These are phyloP conservation scores for Acheta domesticus DNA, from an alignment of 2,888 invertebrate genomes.

Conservation along the genomic window DNA sequence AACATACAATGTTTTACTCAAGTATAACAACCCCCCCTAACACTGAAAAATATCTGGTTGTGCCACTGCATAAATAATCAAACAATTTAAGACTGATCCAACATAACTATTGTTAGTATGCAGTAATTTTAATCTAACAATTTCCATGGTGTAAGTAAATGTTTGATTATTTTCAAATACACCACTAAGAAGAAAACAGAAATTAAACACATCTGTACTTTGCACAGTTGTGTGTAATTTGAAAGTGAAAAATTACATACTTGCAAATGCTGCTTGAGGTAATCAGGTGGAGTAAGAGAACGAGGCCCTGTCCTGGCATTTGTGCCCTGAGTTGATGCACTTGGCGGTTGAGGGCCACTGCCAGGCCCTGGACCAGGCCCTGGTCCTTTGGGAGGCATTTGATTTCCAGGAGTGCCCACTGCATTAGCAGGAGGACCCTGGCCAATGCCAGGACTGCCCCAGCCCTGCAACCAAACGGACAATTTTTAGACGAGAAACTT, in stretches of 20 bases:
- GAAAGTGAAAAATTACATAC: conserved; percentile 31
- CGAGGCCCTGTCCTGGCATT: conserved; percentile 43
- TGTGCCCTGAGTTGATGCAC: conserved; percentile 35
- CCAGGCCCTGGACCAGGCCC: conserved; percentile 30
- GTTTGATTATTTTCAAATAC: no score
- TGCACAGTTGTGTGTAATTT: not conserved
- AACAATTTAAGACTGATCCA: no score
- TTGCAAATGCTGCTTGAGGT: conserved; percentile 63
- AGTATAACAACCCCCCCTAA: no score
- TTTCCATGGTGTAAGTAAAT: no score
- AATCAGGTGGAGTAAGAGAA: conserved; percentile 57
- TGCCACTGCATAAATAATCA: no score
- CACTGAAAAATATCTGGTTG: no score
- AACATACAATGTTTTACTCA: no score
- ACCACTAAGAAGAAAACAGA: no score
- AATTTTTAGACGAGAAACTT: conserved; percentile 23
- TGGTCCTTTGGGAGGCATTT: conserved; percentile 31
- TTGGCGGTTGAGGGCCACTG: conserved; percentile 33
- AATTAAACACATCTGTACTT: no score
- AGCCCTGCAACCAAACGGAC: conserved; percentile 39
- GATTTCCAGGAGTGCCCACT: conserved; percentile 37
- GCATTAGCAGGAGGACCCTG: conserved; percentile 40
- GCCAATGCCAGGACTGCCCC: conserved; percentile 42
- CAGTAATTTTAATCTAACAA: no score
- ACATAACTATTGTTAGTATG: no score